Evolutionary conservation across 2,888 invertebrate species (phyloP).

Genomic region (Parnassius smintheus): DNA sequence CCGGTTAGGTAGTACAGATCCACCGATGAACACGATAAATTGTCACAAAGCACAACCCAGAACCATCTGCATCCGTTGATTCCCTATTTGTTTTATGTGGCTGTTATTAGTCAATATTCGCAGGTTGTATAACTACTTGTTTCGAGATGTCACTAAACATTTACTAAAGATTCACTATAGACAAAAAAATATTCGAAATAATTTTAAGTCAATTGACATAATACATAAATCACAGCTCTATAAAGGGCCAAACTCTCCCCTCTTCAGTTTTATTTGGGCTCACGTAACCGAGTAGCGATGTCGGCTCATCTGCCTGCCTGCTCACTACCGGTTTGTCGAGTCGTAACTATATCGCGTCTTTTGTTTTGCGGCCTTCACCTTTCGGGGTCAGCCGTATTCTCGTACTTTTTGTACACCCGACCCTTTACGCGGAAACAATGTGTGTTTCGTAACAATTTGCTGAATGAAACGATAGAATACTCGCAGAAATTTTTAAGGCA

Average conservation of each 20-base stretch:
- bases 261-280: slow-evolving; percentile 53
- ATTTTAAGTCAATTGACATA: too few relatives aligned
- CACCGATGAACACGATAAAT: too few relatives aligned
- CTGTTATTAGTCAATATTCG: too few relatives aligned
- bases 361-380: slow-evolving; percentile 64
- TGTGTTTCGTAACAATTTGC: slow-evolving; percentile 3
- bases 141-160: too few relatives aligned
- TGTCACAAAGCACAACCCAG: too few relatives aligned
- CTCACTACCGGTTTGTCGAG: slow-evolving; percentile 37
- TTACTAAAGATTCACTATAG: too few relatives aligned
- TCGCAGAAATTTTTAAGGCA: slow-evolving; percentile 11
- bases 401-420: slow-evolving; percentile 40
- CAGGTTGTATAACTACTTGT: too few relatives aligned
- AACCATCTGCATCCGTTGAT: too few relatives aligned
- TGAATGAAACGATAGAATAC: slow-evolving; percentile 20
- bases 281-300: slow-evolving; percentile 68
- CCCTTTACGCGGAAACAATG: slow-evolving; percentile 32
- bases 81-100: too few relatives aligned
- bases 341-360: slow-evolving; percentile 42
- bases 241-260: slow-evolving; percentile 37
- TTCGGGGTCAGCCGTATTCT: slow-evolving; percentile 38
- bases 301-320: slow-evolving; percentile 40
- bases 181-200: too few relatives aligned
- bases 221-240: slow-evolving; percentile 44
- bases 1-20: too few relatives aligned